Evolutionary conservation across 2,888 invertebrate species (phyloP), one percentile per base, ranked within the genome.

Genomic region (Eristalinus sepulchralis): DNA sequence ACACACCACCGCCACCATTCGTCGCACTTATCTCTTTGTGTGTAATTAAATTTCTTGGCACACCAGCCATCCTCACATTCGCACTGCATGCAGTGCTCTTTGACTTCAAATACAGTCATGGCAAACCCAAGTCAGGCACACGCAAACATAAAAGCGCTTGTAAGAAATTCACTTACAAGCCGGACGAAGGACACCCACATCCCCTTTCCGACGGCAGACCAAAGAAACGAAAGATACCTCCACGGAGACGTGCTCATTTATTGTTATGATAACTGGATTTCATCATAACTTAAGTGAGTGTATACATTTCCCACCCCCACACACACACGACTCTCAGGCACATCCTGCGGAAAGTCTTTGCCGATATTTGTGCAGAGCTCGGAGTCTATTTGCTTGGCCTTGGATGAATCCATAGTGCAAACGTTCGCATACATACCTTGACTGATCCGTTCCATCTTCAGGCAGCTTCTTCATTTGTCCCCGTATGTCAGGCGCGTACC

Each of bases 331-430:
- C 73, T 31, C 68, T 63, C 63, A 79, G 73, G 68, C 80, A 64
- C 55, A 60, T 70, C 84, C 79, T 60, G 60, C 55, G 57, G 67
- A 72, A 72, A 68, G 33, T 76, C 68, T 20, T 59, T 64, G 63
- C 78, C 59, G 70, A 75, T 83, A 62, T 70, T 59, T 79, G 53
- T 66, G 59, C 33, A 47, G 36, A 57, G 20, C 33, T 31, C 59
- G 20, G 20, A 70, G 73, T 72, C 20, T 85, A 73, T 81, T 73
- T 82, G 72, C 68, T 70, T 33, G 39, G 72, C 68, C 64, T 64
- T 78, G 72, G 70, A 82, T 17, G 70, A 78, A 85, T 85, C 82
- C 82, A 77, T 60, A 60, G 85, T 82, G 53, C 36, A 73, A 76
- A 31, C 81, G 62, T 68, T 75, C 75, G 71, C 75, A 80, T 71